Conservation (phyloP, 1,140 invertebrate species). For the Berghia stephanieae region DNA sequence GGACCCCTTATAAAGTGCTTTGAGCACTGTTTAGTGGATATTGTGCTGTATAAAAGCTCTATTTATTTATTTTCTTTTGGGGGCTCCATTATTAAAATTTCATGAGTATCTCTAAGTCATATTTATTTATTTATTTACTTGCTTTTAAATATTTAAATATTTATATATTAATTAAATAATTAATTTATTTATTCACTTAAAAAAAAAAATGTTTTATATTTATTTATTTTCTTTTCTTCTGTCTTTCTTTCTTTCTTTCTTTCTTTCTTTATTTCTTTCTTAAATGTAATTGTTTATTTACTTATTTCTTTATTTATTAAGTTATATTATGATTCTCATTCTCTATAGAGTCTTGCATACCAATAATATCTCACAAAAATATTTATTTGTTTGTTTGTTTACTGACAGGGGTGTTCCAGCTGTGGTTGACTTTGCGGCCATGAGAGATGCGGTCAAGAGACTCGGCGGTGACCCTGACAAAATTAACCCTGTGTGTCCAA, state of each 20-base stretch:
- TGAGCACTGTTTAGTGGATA: too few species aligned
- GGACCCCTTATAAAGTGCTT: too few species aligned
- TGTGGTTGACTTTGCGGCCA: constrained; percentile 98
- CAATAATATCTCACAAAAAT: not conserved
- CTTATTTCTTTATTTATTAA: not conserved
- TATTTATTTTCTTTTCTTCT: too few species aligned
- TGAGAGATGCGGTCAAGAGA: constrained; percentile 92
- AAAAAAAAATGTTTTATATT: too few species aligned
- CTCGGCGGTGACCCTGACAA: constrained; percentile 89
- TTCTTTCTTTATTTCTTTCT: not conserved
- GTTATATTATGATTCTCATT: not conserved
- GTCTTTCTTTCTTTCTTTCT: not conserved
- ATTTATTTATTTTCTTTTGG: too few species aligned
- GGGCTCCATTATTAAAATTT: too few species aligned
- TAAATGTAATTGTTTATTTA: not conserved
- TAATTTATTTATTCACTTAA: too few species aligned
- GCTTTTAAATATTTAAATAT: too few species aligned
- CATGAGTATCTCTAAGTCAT: too few species aligned
- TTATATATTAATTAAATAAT: too few species aligned
- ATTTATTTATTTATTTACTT: too few species aligned
- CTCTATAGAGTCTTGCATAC: not conserved
- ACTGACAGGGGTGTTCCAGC: constrained; percentile 94
- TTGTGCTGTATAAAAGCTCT: too few species aligned
- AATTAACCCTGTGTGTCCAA: constrained; percentile 97
- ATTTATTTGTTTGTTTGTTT: not conserved